Evolutionary conservation across 1,140 invertebrate species (phyloP).

Genomic region (Drosophila bocki): DNA sequence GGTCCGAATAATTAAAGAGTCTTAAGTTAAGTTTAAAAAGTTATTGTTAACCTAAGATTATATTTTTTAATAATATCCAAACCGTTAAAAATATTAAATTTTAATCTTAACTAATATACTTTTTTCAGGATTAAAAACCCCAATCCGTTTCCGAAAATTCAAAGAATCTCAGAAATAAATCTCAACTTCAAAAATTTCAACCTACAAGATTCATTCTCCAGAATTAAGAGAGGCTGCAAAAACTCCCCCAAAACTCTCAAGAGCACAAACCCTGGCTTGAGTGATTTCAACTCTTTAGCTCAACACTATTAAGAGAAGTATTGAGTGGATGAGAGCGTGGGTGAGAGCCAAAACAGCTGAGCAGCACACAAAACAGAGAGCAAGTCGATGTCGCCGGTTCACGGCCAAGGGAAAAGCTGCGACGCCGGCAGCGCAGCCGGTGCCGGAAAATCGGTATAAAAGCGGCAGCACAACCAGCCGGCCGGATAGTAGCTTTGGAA

Average conservation of each 20-base stretch:
- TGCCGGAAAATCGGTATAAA: conserved; percentile 74
- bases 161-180: not conserved
- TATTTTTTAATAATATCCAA: not conserved
- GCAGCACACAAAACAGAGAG: conserved; percentile 11
- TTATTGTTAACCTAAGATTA: not conserved
- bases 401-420: conserved; percentile 77
- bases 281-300: not conserved
- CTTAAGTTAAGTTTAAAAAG: not conserved
- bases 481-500: conserved; percentile 81
- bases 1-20: too few species aligned
- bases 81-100: not conserved
- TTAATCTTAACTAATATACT: too few species aligned
- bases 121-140: not conserved
- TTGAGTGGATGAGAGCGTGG: not conserved
- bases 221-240: not conserved
- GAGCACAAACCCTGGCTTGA: conserved; percentile 14
- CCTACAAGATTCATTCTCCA: not conserved
- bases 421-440: conserved; percentile 52
- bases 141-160: not conserved
- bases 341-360: conserved; percentile 34
- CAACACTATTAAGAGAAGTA: not conserved
- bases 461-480: conserved; percentile 63
- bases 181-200: not conserved
- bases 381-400: conserved; percentile 34
- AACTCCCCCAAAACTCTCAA: conserved; percentile 1